Conservation (phyloP, 2,797 vertebrate species). For the Mus minutoides region DNA sequence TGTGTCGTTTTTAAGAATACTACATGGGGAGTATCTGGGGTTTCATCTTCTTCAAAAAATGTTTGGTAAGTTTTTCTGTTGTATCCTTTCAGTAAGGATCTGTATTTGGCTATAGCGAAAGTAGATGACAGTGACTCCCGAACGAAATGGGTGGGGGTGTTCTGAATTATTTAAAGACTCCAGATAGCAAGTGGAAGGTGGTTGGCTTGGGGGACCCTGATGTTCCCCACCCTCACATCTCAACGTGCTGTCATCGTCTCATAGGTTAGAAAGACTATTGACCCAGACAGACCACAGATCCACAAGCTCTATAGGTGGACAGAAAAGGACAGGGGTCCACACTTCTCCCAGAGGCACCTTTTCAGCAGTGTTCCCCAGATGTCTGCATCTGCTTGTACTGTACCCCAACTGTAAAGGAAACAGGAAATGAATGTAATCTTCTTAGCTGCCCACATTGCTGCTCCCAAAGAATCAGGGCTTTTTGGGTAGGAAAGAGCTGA, state of each 20-base stretch:
- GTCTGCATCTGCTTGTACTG: conserved; percentile 39
- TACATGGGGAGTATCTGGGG: background rate
- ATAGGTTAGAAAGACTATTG: background rate
- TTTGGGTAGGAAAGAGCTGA: conserved; percentile 36
- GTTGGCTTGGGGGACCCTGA: background rate
- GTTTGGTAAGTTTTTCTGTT: background rate
- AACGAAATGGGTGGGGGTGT: background rate
- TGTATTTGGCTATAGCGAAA: conserved; percentile 6
- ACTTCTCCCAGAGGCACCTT: background rate
- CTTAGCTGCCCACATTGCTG: background rate
- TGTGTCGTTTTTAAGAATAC: background rate
- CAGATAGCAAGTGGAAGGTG: background rate
- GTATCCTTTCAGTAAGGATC: conserved; percentile 2
- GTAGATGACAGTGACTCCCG: background rate
- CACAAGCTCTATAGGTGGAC: too few relatives aligned
- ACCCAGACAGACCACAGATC: background rate
- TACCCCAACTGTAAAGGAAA: conserved; percentile 14
- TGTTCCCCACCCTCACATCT: background rate
- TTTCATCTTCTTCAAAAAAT: conserved; percentile 46
- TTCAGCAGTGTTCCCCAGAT: background rate
- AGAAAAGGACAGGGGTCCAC: background rate
- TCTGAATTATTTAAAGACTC: background rate
- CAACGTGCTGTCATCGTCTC: too few relatives aligned
- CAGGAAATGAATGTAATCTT: conserved; percentile 15
- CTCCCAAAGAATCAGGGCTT: conserved; percentile 2